These are phyloP conservation scores for Entomobrya multifasciata DNA, from an alignment of 2,888 invertebrate genomes.

Conservation along the genomic window DNA sequence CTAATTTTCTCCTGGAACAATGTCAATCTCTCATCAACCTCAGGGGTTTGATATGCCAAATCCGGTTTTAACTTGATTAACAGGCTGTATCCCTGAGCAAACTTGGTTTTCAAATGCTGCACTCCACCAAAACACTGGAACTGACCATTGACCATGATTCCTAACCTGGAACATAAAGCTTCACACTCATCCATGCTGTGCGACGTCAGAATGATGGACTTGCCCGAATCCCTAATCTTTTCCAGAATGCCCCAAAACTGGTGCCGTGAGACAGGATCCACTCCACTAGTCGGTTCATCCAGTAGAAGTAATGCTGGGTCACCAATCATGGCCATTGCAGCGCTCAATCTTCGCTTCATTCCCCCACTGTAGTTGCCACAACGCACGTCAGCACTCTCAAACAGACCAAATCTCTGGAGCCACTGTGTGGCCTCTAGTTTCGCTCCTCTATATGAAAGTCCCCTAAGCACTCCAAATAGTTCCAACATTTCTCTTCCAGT, in stretches of 20 bases:
- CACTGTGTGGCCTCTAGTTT: constrained; percentile 71
- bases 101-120: constrained; percentile 86
- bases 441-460: constrained; percentile 83
- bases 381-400: constrained; percentile 68
- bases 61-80: constrained; percentile 64
- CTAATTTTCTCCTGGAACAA: neutral
- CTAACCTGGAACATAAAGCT: constrained; percentile 88
- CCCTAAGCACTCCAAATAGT: constrained; percentile 88
- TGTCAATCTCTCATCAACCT: too few relatives aligned
- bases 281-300: constrained; percentile 85
- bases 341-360: constrained; percentile 89
- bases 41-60: constrained; percentile 80
- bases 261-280: constrained; percentile 86
- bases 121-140: constrained; percentile 88
- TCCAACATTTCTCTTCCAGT: constrained; percentile 88
- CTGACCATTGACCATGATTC: constrained; percentile 88
- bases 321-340: constrained; percentile 88
- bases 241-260: constrained; percentile 87
- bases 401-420: constrained; percentile 74
- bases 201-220: constrained; percentile 86
- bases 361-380: constrained; percentile 86
- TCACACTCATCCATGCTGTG: constrained; percentile 95
- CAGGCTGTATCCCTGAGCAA: constrained; percentile 82
- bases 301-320: constrained; percentile 86
- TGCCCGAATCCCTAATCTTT: too few relatives aligned